A percentile compares a stretch with the other conserved stretches of the same genome.
These are phyloP conservation scores for Natator depressus DNA, from an alignment of 2,113 vertebrate genomes.

Conservation along the genomic window DNA sequence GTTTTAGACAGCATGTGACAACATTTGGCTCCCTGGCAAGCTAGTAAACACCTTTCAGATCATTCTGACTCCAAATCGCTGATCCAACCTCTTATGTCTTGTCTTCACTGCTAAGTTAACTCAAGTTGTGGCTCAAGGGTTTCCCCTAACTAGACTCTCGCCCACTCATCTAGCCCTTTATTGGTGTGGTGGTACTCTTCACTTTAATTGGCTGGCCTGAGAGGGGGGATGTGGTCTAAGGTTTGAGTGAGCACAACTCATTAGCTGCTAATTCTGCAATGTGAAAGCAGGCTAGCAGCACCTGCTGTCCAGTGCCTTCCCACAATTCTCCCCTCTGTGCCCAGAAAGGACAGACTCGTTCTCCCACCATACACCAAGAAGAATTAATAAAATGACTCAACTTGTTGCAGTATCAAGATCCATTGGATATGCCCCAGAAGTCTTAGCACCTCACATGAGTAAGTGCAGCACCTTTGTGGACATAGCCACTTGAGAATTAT, in stretches of 20 bases:
- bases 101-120: neutral
- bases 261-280: neutral
- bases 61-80: neutral
- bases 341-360: neutral
- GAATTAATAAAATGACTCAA: neutral
- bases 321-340: neutral
- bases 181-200: neutral
- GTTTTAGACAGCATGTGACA: neutral
- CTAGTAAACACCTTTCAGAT: accelerated
- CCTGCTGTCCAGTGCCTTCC: neutral
- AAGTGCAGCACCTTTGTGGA: neutral
- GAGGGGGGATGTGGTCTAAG: neutral
- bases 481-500: no score
- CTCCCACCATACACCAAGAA: neutral
- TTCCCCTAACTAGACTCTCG: neutral
- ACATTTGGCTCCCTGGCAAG: neutral
- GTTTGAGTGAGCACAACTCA: neutral
- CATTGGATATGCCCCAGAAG: neutral
- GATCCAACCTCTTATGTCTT: neutral
- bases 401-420: neutral
- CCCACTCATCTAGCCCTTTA: neutral
- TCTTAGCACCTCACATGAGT: neutral
- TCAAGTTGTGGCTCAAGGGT: neutral
- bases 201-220: neutral
- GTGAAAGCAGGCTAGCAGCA: neutral